Percentiles rank a stretch among this genome's conserved stretches.
Evolutionary conservation across 2,797 vertebrate species (phyloP).

Genomic region (Rhodeus uyekii): DNA sequence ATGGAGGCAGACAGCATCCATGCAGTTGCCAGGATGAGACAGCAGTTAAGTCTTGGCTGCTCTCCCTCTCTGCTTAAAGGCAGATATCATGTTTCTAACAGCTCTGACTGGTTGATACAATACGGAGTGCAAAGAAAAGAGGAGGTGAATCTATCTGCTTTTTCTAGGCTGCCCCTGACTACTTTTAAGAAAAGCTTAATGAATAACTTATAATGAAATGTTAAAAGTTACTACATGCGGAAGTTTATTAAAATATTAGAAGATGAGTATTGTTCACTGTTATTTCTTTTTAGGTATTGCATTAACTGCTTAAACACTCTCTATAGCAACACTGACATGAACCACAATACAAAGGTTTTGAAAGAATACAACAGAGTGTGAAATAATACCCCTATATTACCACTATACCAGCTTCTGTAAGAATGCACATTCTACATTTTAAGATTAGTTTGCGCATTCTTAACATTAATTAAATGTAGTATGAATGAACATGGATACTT

Average conservation of each 20-base stretch:
- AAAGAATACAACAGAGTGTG: background rate
- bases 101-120: constrained; percentile 79
- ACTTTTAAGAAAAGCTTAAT: constrained; percentile 52
- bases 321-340: background rate
- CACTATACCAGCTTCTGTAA: background rate
- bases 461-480: background rate
- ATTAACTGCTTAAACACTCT: background rate
- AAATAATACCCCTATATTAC: background rate
- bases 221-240: background rate
- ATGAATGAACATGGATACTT: background rate
- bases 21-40: constrained; percentile 77
- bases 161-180: constrained; percentile 40
- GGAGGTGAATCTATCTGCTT: constrained; percentile 72
- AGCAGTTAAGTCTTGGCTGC: constrained; percentile 82
- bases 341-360: background rate
- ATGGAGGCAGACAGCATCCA: constrained; percentile 77
- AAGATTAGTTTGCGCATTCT: background rate
- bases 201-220: background rate
- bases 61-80: constrained; percentile 79
- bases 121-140: constrained; percentile 71
- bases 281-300: background rate
- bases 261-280: background rate
- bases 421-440: background rate
- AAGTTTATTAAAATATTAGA: background rate
- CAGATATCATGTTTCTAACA: constrained; percentile 81